phyloP scores from a whole-genome alignment of 2,797 vertebrate species.

The Spinibarbus caldwelli region DNA sequence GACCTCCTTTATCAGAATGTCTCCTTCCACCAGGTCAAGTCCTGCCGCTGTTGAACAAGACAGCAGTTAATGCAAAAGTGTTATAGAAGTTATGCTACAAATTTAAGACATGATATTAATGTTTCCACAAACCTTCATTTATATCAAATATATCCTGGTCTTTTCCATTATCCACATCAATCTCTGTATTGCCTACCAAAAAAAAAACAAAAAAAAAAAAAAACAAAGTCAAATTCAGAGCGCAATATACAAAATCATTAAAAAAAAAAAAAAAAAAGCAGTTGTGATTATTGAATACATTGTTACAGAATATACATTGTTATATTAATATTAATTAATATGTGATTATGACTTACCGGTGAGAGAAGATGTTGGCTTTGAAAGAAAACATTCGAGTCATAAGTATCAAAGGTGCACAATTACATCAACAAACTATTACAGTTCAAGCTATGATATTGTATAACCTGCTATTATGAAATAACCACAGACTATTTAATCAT shows the following conservation, averaged over 20 bases:
- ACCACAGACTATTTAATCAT: background rate
- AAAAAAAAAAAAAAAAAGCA: too few species aligned
- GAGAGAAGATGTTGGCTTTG: constrained; percentile 36
- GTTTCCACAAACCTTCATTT: constrained; percentile 81
- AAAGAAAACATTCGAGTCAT: constrained; percentile 12
- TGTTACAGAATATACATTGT: too few species aligned
- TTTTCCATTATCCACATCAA: constrained; percentile 81
- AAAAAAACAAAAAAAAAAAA: background rate
- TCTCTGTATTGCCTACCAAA: constrained; percentile 71
- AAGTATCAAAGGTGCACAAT: background rate
- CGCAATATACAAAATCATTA: background rate
- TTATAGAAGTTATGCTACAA: background rate
- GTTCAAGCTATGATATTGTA: background rate
- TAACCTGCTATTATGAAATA: background rate
- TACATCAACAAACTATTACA: background rate
- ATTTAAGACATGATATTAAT: constrained; percentile 34
- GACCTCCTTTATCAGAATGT: constrained; percentile 80
- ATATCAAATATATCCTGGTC: constrained; percentile 87
- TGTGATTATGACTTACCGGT: constrained; percentile 39
- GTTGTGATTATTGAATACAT: too few species aligned
- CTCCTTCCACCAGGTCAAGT: constrained; percentile 87
- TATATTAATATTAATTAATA: too few species aligned
- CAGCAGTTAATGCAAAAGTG: background rate
- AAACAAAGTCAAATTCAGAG: background rate
- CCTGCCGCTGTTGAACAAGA: constrained; percentile 74